Evolutionary conservation across 2,888 invertebrate species (phyloP), one percentile per base, ranked within the genome.

Genomic region (Eupithecia subumbrata): DNA sequence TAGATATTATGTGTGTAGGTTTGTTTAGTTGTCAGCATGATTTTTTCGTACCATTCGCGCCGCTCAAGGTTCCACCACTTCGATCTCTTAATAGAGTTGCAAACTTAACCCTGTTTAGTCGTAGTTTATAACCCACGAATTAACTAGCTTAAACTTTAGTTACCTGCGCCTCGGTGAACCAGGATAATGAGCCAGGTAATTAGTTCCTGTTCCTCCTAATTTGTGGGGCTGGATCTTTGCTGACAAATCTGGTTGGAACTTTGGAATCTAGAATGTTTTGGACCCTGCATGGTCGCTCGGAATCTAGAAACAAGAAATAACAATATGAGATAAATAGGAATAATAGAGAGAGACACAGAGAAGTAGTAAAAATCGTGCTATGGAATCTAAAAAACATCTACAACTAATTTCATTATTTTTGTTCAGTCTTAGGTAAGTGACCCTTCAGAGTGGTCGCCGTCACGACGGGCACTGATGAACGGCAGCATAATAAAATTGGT

Each of bases 111-210:
- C 71, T 77, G 69, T 77, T 75, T 73, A 64, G 74, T 25, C 9
- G 73, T 71, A 79, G 81, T 80, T 75, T 79, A 81, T 77, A 79
- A 72, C 78, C 48, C 40, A 25, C 70, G 66, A 74, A 74, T 79
- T 81, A 79, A 70, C 74, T 69, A 69, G 72, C 75, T 78, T 72
- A 76, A 80, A 79, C 76, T 79, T 78, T 71, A 75, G 76, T 75
- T 73, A 74, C 73, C 71, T 79, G 72, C 60, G 60, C 25, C 60
- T 60, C 60, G 70, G 56, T 14, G 70, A 80, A 79, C 76, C 77
- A 30, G 75, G 71, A 78, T 81, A 80, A 81, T 81, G 78, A 79
- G 80, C 73, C 45, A 76, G 78, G 79, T 77, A 79, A 79, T 79
- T 79, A 71, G 76, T 78, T 78, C 73, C 72, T 45, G 56, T 75